Evolutionary conservation across 2,888 invertebrate species (phyloP), one percentile per base, ranked within the genome.

Genomic region (Nysson spinosus): DNA sequence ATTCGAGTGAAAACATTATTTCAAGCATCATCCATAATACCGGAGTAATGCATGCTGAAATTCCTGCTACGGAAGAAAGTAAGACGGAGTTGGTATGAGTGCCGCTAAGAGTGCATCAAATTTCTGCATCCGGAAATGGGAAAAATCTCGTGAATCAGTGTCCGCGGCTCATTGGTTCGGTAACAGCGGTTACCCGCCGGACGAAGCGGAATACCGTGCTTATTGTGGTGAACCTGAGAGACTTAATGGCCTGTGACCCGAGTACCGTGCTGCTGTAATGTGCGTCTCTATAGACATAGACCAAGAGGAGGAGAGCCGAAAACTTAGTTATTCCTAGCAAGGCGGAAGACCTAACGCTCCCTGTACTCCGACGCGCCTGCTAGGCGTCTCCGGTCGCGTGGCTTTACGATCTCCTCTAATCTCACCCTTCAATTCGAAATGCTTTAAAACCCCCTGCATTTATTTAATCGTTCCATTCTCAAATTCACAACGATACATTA

Each of bases 141-240:
- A 79, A 77, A 79, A 83, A 84, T 82, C 81, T 74, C 76, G 75
- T 66, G 75, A 78, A 80, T 79, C 75, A 72, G 70, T 75, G 72
- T 71, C 73, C 79, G 73, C 75, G 85, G 84, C 81, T 85, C 86
- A 87, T 87, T 87, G 85, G 79, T 70, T 79, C 70, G 72, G 80
- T 86, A 86, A 86, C 85, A 85, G 87, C 82, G 87, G 86, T 87
- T 83, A 83, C 81, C 85, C 86, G 79, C 82, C 78, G 83, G 80
- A 78, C 83, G 78, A 74, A 62, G 69, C 77, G 71, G 69, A 78
- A 76, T 69, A 77, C 73, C 75, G 77, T 80, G 80, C 82, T 85
- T 80, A 83, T 84, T 85, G 84, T 79, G 78, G 83, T 73, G 61
- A 77, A 72, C 70, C 78, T 68, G 72, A 75, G n/a, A n/a, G 71